Conservation (phyloP, 2,888 invertebrate genomes). For the Drosophila phalerata region DNA sequence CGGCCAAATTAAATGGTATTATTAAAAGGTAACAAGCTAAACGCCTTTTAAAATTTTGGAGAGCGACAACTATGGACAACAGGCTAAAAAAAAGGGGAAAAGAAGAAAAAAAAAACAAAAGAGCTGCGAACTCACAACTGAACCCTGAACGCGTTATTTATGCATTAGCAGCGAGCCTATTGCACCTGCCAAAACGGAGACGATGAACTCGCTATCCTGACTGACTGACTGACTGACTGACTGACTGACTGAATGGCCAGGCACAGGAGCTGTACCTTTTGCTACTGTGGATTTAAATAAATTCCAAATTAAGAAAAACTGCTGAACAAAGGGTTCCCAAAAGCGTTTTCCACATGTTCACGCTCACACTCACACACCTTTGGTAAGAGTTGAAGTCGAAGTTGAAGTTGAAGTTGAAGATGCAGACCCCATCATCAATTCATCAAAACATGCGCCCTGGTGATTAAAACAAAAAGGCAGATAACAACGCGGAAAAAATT, state of each 20-base stretch:
- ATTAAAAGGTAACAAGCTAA: conserved; percentile 82
- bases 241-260: conserved; percentile 31
- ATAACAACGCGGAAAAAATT: conserved; percentile 78
- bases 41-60: conserved; percentile 78
- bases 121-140: conserved; percentile 39
- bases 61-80: conserved; percentile 49
- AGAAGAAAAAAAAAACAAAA: conserved; percentile 25
- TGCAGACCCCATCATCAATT: conserved; percentile 83
- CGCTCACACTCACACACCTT: conserved; percentile 11
- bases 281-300: conserved; percentile 75
- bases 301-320: conserved; percentile 81
- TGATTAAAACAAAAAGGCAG: conserved; percentile 70
- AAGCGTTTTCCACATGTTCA: conserved; percentile 56
- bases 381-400: not conserved
- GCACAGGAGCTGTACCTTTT: conserved; percentile 46
- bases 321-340: conserved; percentile 53
- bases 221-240: conserved; percentile 38
- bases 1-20: conserved; percentile 75
- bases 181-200: conserved; percentile 72
- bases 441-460: conserved; percentile 71
- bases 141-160: conserved; percentile 69
- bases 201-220: conserved; percentile 50
- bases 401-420: conserved; percentile 1
- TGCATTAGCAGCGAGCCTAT: conserved; percentile 68
- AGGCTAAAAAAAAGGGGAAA: conserved; percentile 10